Evolutionary conservation across 1,140 invertebrate genomes (phyloP), one percentile per base, ranked within the genome.

Genomic region (Panulirus ornatus): DNA sequence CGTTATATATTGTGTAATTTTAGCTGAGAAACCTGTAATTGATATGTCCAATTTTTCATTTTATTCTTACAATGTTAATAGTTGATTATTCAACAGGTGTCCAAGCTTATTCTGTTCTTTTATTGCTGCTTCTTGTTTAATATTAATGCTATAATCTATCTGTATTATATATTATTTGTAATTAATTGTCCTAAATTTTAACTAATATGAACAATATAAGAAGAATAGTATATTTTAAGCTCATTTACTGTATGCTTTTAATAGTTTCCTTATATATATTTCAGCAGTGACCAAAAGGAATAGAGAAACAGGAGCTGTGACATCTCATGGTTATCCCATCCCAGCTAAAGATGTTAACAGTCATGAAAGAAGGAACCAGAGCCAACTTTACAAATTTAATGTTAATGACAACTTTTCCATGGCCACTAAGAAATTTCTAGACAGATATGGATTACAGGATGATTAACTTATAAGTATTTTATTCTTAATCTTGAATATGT

Each of bases 361-460:
- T 27, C 58, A 66, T 30, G 58, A 66, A 66, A 66, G 22, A 66
- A 66, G 22, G 30, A 66, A 2, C 0, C 58, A 66, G 30, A 66
- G n/a, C 58, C 58, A 66, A 30, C n/a, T 66, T 11, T 30, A 66
- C 58, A 66, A 66, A 66, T 27, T 66, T 30, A 66, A 5, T 66
- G 19, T 58, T 11, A 44, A 75, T 22, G 40, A 54, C n/a, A 27
- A 54, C 58, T 51, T 81, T 81, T 81, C 78, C n/a, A 58, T 81
- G 8, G 42, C 78, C 30, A 81, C 78, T 14, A 58, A 34, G 27
- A 81, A 81, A 54, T 81, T 81, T 14, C 47, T 81, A 0, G 42
- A 81, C 19, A 81, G 58, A 36, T 81, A 81, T 58, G 47, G 47
- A 34, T 22, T 81, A 38, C 78, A 81, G 9, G 78, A 81, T 14